phyloP scores from a whole-genome alignment of 2,888 invertebrate genomes.

The Dasysyrphus tricinctus region DNA sequence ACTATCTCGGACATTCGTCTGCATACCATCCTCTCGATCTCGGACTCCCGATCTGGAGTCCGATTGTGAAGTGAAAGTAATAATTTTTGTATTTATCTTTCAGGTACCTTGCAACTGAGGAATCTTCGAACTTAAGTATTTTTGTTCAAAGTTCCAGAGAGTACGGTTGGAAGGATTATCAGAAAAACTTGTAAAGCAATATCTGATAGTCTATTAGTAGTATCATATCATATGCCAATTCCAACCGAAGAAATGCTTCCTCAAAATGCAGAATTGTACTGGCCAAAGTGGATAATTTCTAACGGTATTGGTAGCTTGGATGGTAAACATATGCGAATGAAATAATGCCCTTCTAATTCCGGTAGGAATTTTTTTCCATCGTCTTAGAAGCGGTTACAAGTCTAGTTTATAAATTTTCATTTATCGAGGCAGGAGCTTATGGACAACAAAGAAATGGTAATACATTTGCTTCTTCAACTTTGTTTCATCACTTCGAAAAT shows the following conservation, averaged over 20 bases:
- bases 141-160: background rate
- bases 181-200: background rate
- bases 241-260: too few relatives aligned
- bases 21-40: too few relatives aligned
- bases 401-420: too few relatives aligned
- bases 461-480: too few relatives aligned
- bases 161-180: background rate
- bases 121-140: background rate
- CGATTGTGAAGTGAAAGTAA: too few relatives aligned
- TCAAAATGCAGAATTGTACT: background rate
- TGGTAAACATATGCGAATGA: constrained; percentile 10
- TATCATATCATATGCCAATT: background rate
- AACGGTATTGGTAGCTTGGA: constrained; percentile 7
- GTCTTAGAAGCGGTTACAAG: too few relatives aligned
- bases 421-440: too few relatives aligned
- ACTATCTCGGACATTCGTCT: too few relatives aligned
- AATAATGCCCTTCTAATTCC: constrained; percentile 12
- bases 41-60: too few relatives aligned
- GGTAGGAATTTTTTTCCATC: background rate
- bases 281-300: background rate
- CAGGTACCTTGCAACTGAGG: background rate
- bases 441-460: too few relatives aligned
- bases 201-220: background rate
- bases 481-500: too few relatives aligned
- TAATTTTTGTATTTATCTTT: background rate